Evolutionary conservation across 2,113 vertebrate genomes (phyloP).

Genomic region (Shinisaurus crocodilurus): DNA sequence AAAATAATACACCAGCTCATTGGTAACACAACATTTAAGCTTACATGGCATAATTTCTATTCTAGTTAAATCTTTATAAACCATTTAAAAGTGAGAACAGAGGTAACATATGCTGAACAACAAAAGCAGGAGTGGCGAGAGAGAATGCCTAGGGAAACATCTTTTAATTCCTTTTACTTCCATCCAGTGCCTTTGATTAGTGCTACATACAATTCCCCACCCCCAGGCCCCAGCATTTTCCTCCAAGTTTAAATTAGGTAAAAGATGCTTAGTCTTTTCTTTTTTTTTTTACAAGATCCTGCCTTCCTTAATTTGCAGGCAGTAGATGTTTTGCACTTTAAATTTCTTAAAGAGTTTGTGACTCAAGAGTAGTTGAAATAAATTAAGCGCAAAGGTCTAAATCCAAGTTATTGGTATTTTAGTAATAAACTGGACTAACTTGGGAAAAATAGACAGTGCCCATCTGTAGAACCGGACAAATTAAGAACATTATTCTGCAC

Average conservation of each 20-base stretch:
- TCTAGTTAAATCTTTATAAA: slow-evolving; percentile 47
- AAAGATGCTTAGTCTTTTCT: slow-evolving; percentile 20
- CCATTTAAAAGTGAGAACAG: slow-evolving; percentile 48
- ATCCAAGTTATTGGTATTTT: background rate
- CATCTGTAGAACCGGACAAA: background rate
- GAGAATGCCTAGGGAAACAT: slow-evolving; percentile 37
- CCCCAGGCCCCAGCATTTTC: slow-evolving; percentile 7
- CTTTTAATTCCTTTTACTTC: slow-evolving; percentile 45
- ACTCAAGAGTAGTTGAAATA: background rate
- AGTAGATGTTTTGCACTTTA: background rate
- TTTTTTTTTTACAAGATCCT: slow-evolving; percentile 15
- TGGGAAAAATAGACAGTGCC: background rate
- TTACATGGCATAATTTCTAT: slow-evolving; percentile 47
- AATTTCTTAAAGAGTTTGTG: background rate
- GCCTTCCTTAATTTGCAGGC: background rate
- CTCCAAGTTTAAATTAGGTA: slow-evolving; percentile 24
- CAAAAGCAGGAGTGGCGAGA: slow-evolving; percentile 21
- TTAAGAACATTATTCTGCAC: background rate
- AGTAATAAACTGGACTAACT: background rate
- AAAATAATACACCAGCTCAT: background rate
- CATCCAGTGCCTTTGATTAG: slow-evolving; percentile 40
- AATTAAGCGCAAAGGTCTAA: background rate
- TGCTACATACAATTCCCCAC: background rate
- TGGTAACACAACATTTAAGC: slow-evolving; percentile 37
- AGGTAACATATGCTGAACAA: slow-evolving; percentile 38